phyloP scores from a whole-genome alignment of 1,140 invertebrate genomes.

The Anastatus disparis region DNA sequence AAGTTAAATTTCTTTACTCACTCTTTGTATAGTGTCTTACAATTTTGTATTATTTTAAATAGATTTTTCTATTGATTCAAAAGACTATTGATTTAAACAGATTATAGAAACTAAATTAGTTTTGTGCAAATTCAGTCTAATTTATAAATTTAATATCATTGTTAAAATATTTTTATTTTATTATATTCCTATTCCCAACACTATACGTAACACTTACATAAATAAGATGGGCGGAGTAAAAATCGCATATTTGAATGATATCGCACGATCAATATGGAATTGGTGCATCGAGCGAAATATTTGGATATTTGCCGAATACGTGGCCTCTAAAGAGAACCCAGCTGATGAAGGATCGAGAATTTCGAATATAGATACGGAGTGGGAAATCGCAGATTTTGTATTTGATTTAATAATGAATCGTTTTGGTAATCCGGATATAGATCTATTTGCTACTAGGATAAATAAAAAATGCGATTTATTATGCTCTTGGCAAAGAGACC shows the following conservation, averaged over 20 bases:
- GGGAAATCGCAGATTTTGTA: slow-evolving; percentile 29
- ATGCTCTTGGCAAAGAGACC: slow-evolving; percentile 43
- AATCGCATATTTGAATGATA: slow-evolving; percentile 46
- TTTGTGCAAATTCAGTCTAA: too few relatives aligned
- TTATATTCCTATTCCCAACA: too few relatives aligned
- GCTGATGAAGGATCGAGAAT: slow-evolving; percentile 29
- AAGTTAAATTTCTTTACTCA: too few relatives aligned
- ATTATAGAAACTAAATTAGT: too few relatives aligned
- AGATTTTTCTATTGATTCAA: too few relatives aligned
- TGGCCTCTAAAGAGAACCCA: slow-evolving; percentile 41
- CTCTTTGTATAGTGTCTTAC: too few relatives aligned
- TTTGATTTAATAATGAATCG: slow-evolving; percentile 29
- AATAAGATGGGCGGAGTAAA: slow-evolving; percentile 51
- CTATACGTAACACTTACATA: too few relatives aligned
- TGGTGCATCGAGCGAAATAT: slow-evolving; percentile 5
- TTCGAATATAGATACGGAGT: slow-evolving; percentile 37
- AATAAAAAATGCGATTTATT: slow-evolving; percentile 36
- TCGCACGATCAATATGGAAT: slow-evolving; percentile 33
- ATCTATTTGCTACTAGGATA: slow-evolving; percentile 38
- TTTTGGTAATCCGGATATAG: slow-evolving; percentile 38
- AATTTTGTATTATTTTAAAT: too few relatives aligned
- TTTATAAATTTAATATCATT: too few relatives aligned
- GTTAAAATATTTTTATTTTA: too few relatives aligned
- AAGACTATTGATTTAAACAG: too few relatives aligned
- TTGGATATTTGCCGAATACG: slow-evolving; percentile 43